Base-by-base conservation (phyloP, 2,888 invertebrate species). In the Cepaea hortensis region DNA sequence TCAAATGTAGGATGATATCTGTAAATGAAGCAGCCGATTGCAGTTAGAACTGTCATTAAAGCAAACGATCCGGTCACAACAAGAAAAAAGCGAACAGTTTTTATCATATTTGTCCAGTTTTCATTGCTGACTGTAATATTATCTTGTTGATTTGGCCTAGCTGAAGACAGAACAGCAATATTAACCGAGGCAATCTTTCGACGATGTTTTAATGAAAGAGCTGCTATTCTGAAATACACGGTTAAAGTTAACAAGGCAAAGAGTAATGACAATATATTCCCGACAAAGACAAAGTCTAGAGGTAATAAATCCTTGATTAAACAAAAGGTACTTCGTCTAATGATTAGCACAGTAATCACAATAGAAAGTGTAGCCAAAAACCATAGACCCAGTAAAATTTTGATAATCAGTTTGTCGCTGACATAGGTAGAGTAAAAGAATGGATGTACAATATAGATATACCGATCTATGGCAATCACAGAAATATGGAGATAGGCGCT, bases 161-260 rank as follows among this genome's bases (percentile, higher is more conserved):
- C 7, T 55, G 55, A 55, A 6, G 55, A 55, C 55, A 55, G 15
- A 3, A 48, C 75, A 18, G 75, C 75, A 3, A 48, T 1, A 18
- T 18, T 75, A 5, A 20, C 15, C 6, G 75, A 4, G 50, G 75
- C 48, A 75, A 75, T 20, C 18, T 20, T 48, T 75, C 75, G 75
- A 48, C 50, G 48, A 5, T 75, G 75, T 50, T 50, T 75, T 15
- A 75, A 18, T 15, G 75, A 75, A 3, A 75, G 4, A 15, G 48
- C 50, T 75, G 75, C 75, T 48, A 75, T 75, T 18, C 48, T 48
- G 46, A 75, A 75, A 50, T 75, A 75, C 75, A 20, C 75, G 15
- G 15, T 48, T 15, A 9, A 75, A 0, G 48, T 75, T 75, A 75
- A 20, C 4, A 50, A 3, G 4, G 48, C 15, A 48, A 75, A 18